Base-by-base conservation (phyloP, 2,113 vertebrate genomes). In the Channa maculata region DNA sequence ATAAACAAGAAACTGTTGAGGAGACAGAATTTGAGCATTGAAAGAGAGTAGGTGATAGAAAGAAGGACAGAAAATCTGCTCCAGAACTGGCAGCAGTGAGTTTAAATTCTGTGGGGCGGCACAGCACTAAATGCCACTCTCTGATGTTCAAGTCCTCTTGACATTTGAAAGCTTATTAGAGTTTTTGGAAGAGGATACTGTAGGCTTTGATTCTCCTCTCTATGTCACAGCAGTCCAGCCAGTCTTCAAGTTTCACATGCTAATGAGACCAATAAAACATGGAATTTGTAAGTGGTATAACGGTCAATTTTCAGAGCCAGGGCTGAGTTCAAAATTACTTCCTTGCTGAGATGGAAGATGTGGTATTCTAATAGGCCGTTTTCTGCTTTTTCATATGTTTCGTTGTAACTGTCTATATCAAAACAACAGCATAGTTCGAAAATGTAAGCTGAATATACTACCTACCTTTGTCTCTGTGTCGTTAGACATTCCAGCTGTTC, bases 111-210 rank as follows among this genome's bases (percentile, higher is more conserved):
- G 15, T 6, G 6, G 55, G 14, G 38, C 43, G 50, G 15, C 6
- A 5, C 64, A 9, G 33, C 8, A 6, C 46, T 69, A 80, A 81
- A 84, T 86, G 79, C 68, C 79, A 86, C 38, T 61, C 51, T 54
- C 6, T 75, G 57, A 74, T 82, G 72, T 65, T 74, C 15, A 0
- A 59, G 63, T 2, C 54, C 36, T 76, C 43, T 59, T 84, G 61
- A 79, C 72, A 84, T 80, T 86, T 82, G 52, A 34, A 74, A 24
- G 45, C 10, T 0, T 65, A 75, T 79, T 77, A 80, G 82, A 58
- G 66, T 84, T 77, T 80, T 79, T 71, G 61, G 62, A 70, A 48
- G 66, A 34, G 43, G 53, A 54, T 37, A 11, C 8, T 65, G 24
- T 68, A 58, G 49, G 66, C 75, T 41, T 15, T 43, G 50, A 15